Percentiles rank a stretch among this genome's conserved stretches.
phyloP scores from a whole-genome alignment of 2,113 vertebrate genomes.

The Eidolon helvum region DNA sequence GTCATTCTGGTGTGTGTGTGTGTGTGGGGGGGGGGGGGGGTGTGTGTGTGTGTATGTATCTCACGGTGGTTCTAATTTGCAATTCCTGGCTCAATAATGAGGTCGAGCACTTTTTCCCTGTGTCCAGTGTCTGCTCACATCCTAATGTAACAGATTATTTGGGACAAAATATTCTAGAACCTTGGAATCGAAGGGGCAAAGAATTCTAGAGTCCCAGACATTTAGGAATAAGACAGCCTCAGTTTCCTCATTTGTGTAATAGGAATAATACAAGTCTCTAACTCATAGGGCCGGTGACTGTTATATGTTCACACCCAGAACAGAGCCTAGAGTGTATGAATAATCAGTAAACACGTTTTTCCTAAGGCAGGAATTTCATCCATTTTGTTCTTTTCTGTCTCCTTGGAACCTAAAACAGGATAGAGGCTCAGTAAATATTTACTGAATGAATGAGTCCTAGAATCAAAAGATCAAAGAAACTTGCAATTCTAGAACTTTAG shows the following conservation, averaged over 20 bases:
- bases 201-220: not conserved
- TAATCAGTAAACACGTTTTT: not conserved
- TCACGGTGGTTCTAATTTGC: not conserved
- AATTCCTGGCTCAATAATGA: not conserved
- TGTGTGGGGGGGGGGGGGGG: too few relatives aligned
- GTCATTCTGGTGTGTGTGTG: not conserved
- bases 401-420: not conserved
- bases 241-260: not conserved
- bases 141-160: not conserved
- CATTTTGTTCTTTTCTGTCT: not conserved
- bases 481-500: not conserved
- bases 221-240: not conserved
- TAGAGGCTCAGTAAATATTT: not conserved
- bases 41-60: not conserved
- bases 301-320: rapidly evolving
- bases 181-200: not conserved
- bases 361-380: not conserved
- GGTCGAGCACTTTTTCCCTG: not conserved
- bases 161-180: not conserved
- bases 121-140: not conserved
- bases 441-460: not conserved
- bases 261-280: not conserved
- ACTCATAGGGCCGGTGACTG: not conserved
- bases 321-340: rapidly evolving
- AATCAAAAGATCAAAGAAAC: not conserved